Evolutionary conservation across 2,797 vertebrate species (phyloP), one percentile per base, ranked within the genome.

Genomic region (Potorous gilbertii): DNA sequence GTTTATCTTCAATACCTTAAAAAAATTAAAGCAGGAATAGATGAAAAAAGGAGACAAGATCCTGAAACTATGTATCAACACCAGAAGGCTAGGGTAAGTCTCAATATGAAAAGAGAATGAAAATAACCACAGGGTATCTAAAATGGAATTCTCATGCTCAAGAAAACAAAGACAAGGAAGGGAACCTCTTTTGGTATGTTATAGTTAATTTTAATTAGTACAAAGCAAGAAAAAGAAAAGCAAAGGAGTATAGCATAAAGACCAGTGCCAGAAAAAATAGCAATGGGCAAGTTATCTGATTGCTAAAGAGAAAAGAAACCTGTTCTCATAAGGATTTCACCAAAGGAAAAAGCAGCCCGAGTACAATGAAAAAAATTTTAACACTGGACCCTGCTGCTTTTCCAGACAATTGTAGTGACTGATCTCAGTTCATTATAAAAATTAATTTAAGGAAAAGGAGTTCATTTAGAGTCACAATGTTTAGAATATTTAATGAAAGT

Each of bases 401-500:
- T 93, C 50, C 16, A 74, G 91, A 90, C 40, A 92, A 95, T 24
- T 93, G 28, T 92, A 31, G 62, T 46, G 91, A 62, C 92, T 96
- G 28, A 74, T 91, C 81, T 90, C 56, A 1, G 95, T 90, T 66
- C 92, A 95, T 94, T 31, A 50, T 31, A 95, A 92, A 92, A 50
- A 92, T 55, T 94, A 92, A 93, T 95, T 87, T 93, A 95, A 97
- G 40, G 31, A 95, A 24, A 94, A 50, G 96, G 1, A 46, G 74
- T 95, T 31, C 96, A 93, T 93, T 96, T 55, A 95, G 56, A 96
- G 52, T 4, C 31, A 93, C 12, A 34, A 92, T 55, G 28, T 94
- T 66, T 95, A 95, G 56, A 97, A 96, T 93, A 96, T 50, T 91
- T 95, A 50, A 66, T 81, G 95, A 54, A 95, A 97, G 96, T 12